Percentiles rank a stretch among this genome's conserved stretches.
Conservation (phyloP, 2,888 invertebrate genomes). For the Agriotes lineatus region DNA sequence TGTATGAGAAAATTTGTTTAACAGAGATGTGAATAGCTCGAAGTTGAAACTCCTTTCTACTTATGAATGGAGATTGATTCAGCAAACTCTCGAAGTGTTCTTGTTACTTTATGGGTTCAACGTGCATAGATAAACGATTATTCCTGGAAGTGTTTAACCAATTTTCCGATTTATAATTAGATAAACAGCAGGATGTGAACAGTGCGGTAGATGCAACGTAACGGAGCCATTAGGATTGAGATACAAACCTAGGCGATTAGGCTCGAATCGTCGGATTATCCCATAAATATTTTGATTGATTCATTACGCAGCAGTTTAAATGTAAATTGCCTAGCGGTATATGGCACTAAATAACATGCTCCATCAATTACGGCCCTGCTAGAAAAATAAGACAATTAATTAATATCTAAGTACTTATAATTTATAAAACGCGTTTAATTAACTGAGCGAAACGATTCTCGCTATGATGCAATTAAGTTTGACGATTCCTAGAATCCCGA, state of each 20-base stretch:
- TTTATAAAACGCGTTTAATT: constrained; percentile 35
- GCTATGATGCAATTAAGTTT: too few relatives aligned
- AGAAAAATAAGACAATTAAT: constrained; percentile 39
- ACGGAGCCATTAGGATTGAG: not conserved
- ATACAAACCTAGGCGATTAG: not conserved
- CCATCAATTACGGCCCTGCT: constrained; percentile 30
- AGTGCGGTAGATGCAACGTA: not conserved
- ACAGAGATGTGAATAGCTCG: too few relatives aligned
- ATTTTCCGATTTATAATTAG: too few relatives aligned
- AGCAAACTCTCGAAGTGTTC: too few relatives aligned
- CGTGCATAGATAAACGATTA: too few relatives aligned
- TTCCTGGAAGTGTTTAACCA: not conserved
- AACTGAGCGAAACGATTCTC: too few relatives aligned
- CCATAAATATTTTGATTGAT: constrained; percentile 38
- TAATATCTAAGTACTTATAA: constrained; percentile 32
- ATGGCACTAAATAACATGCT: constrained; percentile 26
- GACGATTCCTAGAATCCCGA: too few relatives aligned
- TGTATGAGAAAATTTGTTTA: too few relatives aligned
- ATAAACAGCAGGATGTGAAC: not conserved
- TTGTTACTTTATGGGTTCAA: too few relatives aligned
- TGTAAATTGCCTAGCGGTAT: constrained; percentile 42
- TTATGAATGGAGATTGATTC: too few relatives aligned
- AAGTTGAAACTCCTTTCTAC: too few relatives aligned
- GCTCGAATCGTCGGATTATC: constrained; percentile 12
- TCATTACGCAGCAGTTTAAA: constrained; percentile 36